Conservation (phyloP, 1,140 invertebrate species). For the Mycetomoellerius zeteki region DNA sequence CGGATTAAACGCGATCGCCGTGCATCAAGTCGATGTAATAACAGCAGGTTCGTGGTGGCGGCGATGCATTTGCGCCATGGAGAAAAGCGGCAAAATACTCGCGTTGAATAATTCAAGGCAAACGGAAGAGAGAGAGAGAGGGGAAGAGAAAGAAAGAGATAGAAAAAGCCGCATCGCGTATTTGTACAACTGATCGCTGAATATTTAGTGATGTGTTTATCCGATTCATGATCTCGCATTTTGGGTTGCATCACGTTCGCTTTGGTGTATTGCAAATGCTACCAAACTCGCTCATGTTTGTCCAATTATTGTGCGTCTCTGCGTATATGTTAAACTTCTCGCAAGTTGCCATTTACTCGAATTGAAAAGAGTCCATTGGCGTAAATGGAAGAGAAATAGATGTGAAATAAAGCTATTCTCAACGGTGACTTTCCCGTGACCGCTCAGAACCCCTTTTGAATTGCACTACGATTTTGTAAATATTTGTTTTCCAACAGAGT, state of each 20-base stretch:
- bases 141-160: background rate
- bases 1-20: conserved; percentile 41
- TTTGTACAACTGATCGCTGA: conserved; percentile 71
- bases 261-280: background rate
- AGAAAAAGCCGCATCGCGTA: background rate
- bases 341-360: conserved; percentile 7
- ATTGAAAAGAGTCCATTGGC: background rate
- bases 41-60: background rate
- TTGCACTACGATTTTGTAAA: conserved; percentile 1
- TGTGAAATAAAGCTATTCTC: background rate
- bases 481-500: background rate
- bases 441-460: background rate
- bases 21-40: conserved; percentile 11
- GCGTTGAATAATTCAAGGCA: conserved; percentile 73
- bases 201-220: conserved; percentile 77
- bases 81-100: conserved; percentile 64
- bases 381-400: conserved; percentile 3
- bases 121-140: conserved; percentile 35
- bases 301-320: background rate
- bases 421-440: background rate
- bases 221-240: conserved; percentile 73
- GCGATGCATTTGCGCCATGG: conserved; percentile 42
- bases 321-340: conserved; percentile 7
- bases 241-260: conserved; percentile 44
- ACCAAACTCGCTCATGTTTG: background rate